Base-by-base conservation (phyloP, 1,140 invertebrate species). In the Diplogasteroides magnus region DNA sequence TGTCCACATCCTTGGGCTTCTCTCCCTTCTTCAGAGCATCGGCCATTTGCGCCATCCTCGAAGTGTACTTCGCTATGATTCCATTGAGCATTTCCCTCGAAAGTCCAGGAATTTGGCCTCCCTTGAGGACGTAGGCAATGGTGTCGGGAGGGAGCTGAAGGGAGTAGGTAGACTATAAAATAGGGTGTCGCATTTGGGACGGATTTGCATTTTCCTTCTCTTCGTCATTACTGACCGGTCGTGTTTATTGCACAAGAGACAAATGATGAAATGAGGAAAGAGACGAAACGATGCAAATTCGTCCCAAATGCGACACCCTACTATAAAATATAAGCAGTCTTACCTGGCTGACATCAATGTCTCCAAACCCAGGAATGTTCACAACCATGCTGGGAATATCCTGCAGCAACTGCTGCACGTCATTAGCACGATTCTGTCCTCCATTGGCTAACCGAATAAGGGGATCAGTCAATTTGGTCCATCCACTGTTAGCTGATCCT, bases 331-430 rank as follows among this genome's bases (percentile, higher is more conserved):
- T 48, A 48, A 11, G 19, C 6, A 48, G 6, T 48, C 37, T 48
- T 28, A 73, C 48, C 64, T 76, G 70, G 37, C 72, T 71, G 27
- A 83, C 25, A 65, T 81, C 79, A 37, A 81, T 62, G 58, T 76
- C 68, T 27, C 81, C 79, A 57, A 81, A 72, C 14, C 79, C 79
- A 31, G 79, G 79, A 57, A 81, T 69, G 57, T 81, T 81, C 28
- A 81, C 81, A 31, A 82, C 60, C 58, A 81, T 62, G 65, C 69
- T 78, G 0, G 81, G 79, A 37, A 81, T 73, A 2, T 77, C 66
- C 2, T 77, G 59, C 26, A 81, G 72, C 23, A 81, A 55, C 69
- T 76, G 66, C 28, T 67, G 29, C 15, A 81, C 68, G 37, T 83
- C 80, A 48, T 32, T 61, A 31, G 63, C 29, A 59, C 64, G 63